Percentiles rank a stretch among this genome's conserved stretches.
Conservation (phyloP, 2,888 invertebrate genomes). For the Aporophyla lueneburgensis region DNA sequence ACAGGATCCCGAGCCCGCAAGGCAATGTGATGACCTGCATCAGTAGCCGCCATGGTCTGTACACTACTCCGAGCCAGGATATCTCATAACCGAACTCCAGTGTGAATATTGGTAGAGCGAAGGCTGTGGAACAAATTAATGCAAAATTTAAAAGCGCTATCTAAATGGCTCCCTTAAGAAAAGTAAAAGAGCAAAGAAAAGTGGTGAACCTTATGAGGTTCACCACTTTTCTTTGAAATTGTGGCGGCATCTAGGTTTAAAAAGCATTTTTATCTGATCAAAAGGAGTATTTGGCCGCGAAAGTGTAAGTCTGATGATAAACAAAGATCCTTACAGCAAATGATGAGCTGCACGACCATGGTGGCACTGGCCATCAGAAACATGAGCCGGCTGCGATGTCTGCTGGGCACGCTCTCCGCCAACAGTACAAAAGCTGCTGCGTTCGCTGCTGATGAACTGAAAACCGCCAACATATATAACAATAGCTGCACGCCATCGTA, state of each 20-base stretch:
- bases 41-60: slow-evolving; percentile 94
- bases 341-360: slow-evolving; percentile 80
- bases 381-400: slow-evolving; percentile 79
- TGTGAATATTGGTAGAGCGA: slow-evolving; percentile 79
- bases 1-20: slow-evolving; percentile 90
- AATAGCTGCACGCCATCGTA: no score
- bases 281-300: background rate
- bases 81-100: slow-evolving; percentile 80
- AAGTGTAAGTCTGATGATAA: background rate
- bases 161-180: no score
- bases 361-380: slow-evolving; percentile 84
- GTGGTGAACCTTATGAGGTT: no score
- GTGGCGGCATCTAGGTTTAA: no score
- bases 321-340: slow-evolving; percentile 74
- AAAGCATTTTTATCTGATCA: background rate
- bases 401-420: slow-evolving; percentile 80
- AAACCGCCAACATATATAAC: slow-evolving; percentile 35
- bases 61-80: slow-evolving; percentile 85
- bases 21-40: slow-evolving; percentile 92
- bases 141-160: background rate
- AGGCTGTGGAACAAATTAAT: slow-evolving; percentile 68
- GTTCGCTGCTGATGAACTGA: slow-evolving; percentile 84
- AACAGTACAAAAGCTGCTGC: slow-evolving; percentile 84
- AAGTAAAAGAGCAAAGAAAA: no score
- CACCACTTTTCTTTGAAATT: no score